Conservation (phyloP, 2,113 vertebrate genomes). For the Chaetodon auriga region DNA sequence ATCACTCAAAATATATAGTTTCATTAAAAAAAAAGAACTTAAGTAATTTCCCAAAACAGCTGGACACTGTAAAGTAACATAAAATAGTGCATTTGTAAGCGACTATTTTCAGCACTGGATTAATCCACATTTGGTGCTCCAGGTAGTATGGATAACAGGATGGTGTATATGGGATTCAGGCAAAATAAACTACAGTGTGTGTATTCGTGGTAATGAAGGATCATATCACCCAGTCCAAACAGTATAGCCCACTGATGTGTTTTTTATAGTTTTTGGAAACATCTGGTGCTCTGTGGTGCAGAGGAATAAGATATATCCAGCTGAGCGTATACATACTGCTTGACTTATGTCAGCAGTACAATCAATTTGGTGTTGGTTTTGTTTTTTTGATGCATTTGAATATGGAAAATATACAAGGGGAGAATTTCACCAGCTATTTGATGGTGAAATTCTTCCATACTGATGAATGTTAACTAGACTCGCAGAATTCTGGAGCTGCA, state of each 20-base stretch:
- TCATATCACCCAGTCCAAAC: not conserved
- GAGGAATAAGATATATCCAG: not conserved
- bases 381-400: too few relatives aligned
- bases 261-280: not conserved
- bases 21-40: too few relatives aligned
- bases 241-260: not conserved
- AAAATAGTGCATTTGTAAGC: too few relatives aligned
- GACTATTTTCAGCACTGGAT: too few relatives aligned
- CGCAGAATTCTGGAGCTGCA: not conserved
- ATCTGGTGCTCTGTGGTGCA: not conserved
- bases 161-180: not conserved
- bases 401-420: too few relatives aligned
- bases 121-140: not conserved
- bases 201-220: not conserved
- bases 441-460: not conserved
- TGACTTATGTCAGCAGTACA: too few relatives aligned
- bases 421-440: too few relatives aligned
- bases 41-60: not conserved
- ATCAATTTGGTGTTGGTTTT: not conserved
- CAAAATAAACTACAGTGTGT: not conserved
- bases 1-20: not conserved
- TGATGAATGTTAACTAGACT: not conserved
- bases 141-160: not conserved
- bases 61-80: too few relatives aligned
- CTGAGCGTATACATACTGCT: not conserved